Conservation (phyloP, 2,888 invertebrate genomes). For the Scaptomyza tumidula region DNA sequence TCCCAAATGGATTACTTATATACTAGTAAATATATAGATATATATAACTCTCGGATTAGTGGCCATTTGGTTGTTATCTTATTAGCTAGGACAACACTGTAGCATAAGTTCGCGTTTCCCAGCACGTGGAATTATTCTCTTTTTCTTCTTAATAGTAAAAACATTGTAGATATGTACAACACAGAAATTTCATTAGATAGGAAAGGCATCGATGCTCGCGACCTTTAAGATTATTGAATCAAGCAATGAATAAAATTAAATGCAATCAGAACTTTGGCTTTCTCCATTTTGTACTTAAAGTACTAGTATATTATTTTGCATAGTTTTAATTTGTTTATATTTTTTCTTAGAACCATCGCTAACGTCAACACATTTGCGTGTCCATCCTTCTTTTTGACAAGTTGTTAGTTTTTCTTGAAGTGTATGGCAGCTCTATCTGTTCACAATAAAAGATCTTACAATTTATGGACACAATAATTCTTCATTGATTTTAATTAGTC, state of each 20-base stretch:
- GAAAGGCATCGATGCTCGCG: no score
- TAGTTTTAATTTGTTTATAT: no score
- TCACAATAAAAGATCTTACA: conserved; percentile 24
- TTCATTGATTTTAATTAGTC: conserved; percentile 71
- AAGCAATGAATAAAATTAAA: no score
- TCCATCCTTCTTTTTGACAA: no score
- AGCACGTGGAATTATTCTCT: conserved; percentile 32
- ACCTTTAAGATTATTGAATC: no score
- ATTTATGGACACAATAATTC: conserved; percentile 66
- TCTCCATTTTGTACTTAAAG: neutral
- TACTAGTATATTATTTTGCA: neutral
- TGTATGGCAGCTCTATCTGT: neutral
- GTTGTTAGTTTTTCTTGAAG: no score
- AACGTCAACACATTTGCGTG: no score
- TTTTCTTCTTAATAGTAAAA: no score
- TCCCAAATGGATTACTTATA: conserved; percentile 28
- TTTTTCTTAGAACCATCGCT: no score
- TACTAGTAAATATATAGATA: neutral
- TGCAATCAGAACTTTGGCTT: neutral
- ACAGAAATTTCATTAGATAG: no score
- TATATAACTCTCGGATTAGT: conserved; percentile 36
- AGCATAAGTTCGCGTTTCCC: conserved; percentile 32
- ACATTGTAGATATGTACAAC: no score
- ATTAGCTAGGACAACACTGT: conserved; percentile 24
- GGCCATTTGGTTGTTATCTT: conserved; percentile 35